Conservation (phyloP, 2,888 invertebrate species). For the Drosophila pegasa region DNA sequence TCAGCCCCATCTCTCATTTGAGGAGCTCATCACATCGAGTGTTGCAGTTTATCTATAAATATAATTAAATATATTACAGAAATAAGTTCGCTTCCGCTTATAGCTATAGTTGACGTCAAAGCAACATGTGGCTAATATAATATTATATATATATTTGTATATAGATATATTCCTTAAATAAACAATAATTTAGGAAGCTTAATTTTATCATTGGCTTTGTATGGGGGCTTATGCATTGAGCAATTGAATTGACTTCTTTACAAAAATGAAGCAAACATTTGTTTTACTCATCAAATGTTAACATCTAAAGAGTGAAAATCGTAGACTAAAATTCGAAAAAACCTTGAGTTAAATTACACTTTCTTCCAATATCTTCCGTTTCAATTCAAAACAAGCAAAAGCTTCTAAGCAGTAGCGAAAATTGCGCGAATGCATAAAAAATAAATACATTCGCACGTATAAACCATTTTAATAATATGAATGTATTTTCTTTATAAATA, state of each 20-base stretch:
- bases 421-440: background rate
- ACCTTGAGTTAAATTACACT: too few species aligned
- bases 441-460: background rate
- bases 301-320: background rate
- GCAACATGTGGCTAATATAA: background rate
- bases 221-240: background rate
- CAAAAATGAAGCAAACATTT: background rate
- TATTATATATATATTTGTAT: background rate
- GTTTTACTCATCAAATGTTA: background rate
- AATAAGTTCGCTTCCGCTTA: background rate
- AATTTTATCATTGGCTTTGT: constrained; percentile 21
- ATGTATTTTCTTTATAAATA: constrained; percentile 37
- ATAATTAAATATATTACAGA: background rate
- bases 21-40: background rate
- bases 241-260: constrained; percentile 1
- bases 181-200: constrained; percentile 9
- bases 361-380: background rate
- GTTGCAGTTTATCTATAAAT: background rate
- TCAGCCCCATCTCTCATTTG: background rate
- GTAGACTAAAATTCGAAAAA: background rate
- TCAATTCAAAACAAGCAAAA: background rate
- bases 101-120: constrained; percentile 17
- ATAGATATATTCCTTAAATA: constrained; percentile 3
- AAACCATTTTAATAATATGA: constrained; percentile 6
- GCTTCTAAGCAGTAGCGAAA: background rate